Conservation (phyloP, 2,797 vertebrate species). For the Sebastes paucispinis region DNA sequence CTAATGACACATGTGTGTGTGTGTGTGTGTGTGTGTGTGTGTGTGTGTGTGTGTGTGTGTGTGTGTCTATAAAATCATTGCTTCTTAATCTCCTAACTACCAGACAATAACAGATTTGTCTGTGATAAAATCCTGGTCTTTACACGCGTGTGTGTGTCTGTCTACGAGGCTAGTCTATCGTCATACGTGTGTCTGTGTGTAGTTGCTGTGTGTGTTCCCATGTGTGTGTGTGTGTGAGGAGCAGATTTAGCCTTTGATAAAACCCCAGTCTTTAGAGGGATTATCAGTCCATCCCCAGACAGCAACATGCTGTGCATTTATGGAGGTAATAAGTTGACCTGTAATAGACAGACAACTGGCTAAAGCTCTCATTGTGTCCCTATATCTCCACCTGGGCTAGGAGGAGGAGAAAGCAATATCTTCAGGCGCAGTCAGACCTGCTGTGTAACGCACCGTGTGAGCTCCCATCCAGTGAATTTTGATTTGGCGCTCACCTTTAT, state of each 20-base stretch:
- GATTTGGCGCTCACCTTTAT: conserved; percentile 49
- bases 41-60: conserved; percentile 28
- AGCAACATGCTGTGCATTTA: conserved; percentile 79
- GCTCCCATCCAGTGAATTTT: conserved; percentile 54
- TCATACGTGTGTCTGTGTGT: conserved; percentile 33
- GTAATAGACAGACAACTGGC: conserved; percentile 69
- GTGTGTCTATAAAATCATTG: conserved; percentile 56
- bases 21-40: conserved; percentile 20
- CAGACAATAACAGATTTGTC: conserved; percentile 79
- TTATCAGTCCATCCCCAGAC: conserved; percentile 78
- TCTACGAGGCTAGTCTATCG: conserved; percentile 30
- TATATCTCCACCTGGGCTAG: conserved; percentile 40
- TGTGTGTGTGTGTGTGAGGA: conserved; percentile 37
- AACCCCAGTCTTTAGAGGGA: conserved; percentile 71
- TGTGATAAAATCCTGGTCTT: conserved; percentile 72
- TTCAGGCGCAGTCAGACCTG: conserved; percentile 35
- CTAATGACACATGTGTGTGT: conserved; percentile 53
- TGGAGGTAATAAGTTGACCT: conserved; percentile 77
- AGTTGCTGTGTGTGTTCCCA: conserved; percentile 15
- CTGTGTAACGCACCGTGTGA: conserved; percentile 26
- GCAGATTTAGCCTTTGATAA: conserved; percentile 80
- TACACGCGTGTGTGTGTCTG: conserved; percentile 52
- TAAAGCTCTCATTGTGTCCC: conserved; percentile 61
- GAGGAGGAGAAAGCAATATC: conserved; percentile 45
- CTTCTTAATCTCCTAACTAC: conserved; percentile 70